Evolutionary conservation across 1,140 invertebrate species (phyloP), one percentile per base, ranked within the genome.

Genomic region (Tetragnatha versicolor): DNA sequence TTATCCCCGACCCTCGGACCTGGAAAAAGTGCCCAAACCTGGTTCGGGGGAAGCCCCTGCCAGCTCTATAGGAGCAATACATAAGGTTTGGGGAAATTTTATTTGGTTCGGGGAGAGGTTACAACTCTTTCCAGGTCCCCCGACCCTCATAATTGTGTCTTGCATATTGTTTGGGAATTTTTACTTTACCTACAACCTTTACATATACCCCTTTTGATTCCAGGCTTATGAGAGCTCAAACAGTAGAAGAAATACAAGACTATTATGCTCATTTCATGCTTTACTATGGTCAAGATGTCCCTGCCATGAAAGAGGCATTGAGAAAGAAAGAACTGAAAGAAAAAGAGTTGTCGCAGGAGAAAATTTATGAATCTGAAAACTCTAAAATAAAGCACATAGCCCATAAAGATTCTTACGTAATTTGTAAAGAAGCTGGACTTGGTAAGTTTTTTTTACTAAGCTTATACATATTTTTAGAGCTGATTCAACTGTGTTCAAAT

Each of bases 241-340:
- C 93, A 0, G 89, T 92, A 27, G 96, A 98, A 86, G 95, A 98
- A 84, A 85, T 98, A 0, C 93, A 93, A 80, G 97, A 99, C 84
- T 91, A 95, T 1, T 95, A 98, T 85, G 91, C 92, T 81, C 95
- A 98, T 84, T 98, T 98, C 84, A 89, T 95, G 79, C 86, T 98
- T 0, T 96, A 98, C 84, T 98, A 98, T 84, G 92, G 92, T 0
- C 89, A 91, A 27, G 94, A 98, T 61, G 88, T 97, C 61, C 91
- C 92, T 0, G 89, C 90, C 65, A 97, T 97, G 94, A 93, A 96
- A 83, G 92, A 92, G 47, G 86, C 90, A 5, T 53, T 85, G 3
- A 69, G 31, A n/a, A 68, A 76, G 14, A 27, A 81, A 83, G 70
- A 81, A 82, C 63, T 33, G 53, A 81, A 82, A 83, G 77, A 76